These are phyloP conservation scores for Acrossocheilus wenchowensis DNA, from an alignment of 2,797 vertebrate species.

Conservation along the genomic window DNA sequence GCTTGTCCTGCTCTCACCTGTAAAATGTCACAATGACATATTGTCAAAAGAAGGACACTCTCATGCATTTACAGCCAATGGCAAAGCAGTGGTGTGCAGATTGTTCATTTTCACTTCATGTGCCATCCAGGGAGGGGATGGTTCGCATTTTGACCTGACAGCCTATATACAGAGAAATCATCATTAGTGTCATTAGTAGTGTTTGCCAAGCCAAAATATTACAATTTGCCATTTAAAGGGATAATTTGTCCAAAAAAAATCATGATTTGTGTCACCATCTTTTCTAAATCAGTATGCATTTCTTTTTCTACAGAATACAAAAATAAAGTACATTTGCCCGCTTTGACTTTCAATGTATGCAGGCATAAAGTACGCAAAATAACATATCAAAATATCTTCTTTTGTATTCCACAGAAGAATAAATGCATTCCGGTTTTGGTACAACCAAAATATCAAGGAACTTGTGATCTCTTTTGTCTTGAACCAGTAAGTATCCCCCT, in stretches of 20 bases:
- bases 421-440: no score
- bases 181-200: neutral
- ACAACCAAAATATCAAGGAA: neutral
- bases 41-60: constrained; percentile 18
- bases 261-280: neutral
- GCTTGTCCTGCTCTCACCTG: constrained; percentile 40
- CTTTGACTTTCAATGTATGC: neutral
- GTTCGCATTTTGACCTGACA: neutral
- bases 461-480: neutral
- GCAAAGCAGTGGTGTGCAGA: neutral
- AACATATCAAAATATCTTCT: no score
- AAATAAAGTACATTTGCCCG: neutral
- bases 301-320: neutral
- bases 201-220: neutral
- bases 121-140: neutral
- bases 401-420: neutral
- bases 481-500: neutral
- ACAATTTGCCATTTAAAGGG: neutral
- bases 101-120: constrained; percentile 2
- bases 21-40: constrained; percentile 47
- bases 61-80: constrained; percentile 3
- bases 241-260: neutral
- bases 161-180: neutral
- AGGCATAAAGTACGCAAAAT: neutral
- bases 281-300: neutral